Conservation (phyloP, 2,113 vertebrate genomes). For the Galemys pyrenaicus region DNA sequence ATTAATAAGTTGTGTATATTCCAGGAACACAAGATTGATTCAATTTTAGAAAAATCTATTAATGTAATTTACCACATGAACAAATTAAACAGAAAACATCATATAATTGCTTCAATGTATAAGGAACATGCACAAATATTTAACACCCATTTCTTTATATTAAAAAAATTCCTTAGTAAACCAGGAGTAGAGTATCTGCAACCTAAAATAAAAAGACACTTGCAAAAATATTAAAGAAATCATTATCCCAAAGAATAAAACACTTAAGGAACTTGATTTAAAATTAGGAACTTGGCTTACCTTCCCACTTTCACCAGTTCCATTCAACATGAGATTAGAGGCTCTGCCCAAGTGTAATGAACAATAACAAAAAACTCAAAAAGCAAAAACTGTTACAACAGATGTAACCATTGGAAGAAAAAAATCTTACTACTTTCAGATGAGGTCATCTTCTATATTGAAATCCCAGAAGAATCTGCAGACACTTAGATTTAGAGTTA, state of each 20-base stretch:
- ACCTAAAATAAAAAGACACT: not conserved
- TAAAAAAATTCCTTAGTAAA: not conserved
- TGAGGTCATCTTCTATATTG: not conserved
- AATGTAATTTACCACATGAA: not conserved
- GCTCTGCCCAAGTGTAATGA: not conserved
- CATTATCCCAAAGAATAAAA: not conserved
- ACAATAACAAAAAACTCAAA: not conserved
- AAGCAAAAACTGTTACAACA: not conserved
- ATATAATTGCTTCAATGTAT: not conserved
- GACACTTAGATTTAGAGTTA: not conserved
- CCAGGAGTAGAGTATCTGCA: not conserved
- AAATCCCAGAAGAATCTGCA: not conserved
- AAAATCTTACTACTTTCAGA: not conserved
- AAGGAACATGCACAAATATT: not conserved
- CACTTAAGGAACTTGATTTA: not conserved
- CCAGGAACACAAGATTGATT: not conserved
- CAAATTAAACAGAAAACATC: not conserved
- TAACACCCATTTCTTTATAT: not conserved
- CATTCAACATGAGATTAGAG: not conserved
- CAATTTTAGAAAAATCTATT: not conserved
- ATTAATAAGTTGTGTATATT: not conserved
- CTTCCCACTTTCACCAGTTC: not conserved
- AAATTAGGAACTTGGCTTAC: not conserved
- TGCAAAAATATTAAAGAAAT: not conserved
- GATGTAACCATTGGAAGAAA: not conserved